A percentile compares a stretch with the other conserved stretches of the same genome.
phyloP scores from a whole-genome alignment of 2,888 invertebrate species.

The Lithosia quadra region DNA sequence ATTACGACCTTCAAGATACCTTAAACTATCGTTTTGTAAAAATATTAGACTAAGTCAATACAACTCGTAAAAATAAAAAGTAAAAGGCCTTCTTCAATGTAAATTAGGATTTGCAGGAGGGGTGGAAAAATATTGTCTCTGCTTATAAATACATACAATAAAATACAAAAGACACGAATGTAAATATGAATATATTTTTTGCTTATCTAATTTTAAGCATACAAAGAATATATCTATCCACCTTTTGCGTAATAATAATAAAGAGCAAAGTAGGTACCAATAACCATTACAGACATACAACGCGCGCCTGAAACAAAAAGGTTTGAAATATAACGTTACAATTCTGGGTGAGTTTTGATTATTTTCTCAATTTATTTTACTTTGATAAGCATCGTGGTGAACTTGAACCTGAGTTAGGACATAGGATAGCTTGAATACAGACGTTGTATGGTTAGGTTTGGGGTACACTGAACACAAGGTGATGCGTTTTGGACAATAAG shows the following conservation, averaged over 20 bases:
- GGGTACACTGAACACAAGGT: conserved; percentile 23
- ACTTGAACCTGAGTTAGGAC: conserved; percentile 60
- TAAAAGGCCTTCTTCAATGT: too few species aligned
- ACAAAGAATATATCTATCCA: background rate
- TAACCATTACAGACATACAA: background rate
- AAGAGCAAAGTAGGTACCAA: background rate
- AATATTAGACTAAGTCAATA: too few species aligned
- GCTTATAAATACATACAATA: too few species aligned
- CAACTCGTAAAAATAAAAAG: too few species aligned
- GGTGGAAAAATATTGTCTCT: too few species aligned
- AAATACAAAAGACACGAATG: too few species aligned
- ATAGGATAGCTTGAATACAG: conserved; percentile 58
- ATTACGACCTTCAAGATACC: too few species aligned
- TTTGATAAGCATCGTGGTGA: conserved; percentile 61
- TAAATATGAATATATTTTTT: too few species aligned
- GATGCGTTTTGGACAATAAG: background rate
- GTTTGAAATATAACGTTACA: conserved; percentile 30
- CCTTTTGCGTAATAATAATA: background rate
- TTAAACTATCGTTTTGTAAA: too few species aligned
- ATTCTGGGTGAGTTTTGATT: conserved; percentile 48
- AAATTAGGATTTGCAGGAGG: too few species aligned
- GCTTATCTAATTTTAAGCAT: too few species aligned
- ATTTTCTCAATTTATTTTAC: conserved; percentile 66
- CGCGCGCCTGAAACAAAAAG: background rate
- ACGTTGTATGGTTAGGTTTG: conserved; percentile 38